Percentiles rank a stretch among this genome's conserved stretches.
phyloP scores from a whole-genome alignment of 2,888 invertebrate genomes.

The Stenchaetothrips biformis region DNA sequence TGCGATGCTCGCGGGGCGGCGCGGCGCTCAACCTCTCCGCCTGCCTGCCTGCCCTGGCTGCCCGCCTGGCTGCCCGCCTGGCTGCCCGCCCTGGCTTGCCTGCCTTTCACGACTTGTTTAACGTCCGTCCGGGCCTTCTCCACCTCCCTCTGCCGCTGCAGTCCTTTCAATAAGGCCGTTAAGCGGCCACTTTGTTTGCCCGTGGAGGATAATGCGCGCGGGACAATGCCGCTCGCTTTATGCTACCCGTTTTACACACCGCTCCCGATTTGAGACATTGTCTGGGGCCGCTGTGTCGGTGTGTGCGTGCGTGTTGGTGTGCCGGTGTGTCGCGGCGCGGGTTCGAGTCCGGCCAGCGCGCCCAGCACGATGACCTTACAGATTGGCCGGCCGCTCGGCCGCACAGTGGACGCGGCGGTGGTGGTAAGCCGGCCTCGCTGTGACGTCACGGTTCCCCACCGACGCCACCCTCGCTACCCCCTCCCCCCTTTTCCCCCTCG shows the following conservation, averaged over 20 bases:
- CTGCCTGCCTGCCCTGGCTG: background rate
- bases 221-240: background rate
- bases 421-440: background rate
- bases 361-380: too few species aligned
- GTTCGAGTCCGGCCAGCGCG: background rate
- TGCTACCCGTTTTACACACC: background rate
- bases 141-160: background rate
- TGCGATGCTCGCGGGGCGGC: background rate
- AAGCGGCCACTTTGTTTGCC: background rate
- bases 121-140: background rate
- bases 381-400: too few species aligned
- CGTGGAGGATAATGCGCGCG: background rate
- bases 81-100: background rate
- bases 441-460: background rate
- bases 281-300: background rate
- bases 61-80: background rate
- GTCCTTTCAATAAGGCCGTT: conserved; percentile 5
- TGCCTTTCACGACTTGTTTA: background rate
- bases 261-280: too few species aligned
- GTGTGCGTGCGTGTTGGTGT: background rate
- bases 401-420: too few species aligned
- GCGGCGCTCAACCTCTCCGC: background rate
- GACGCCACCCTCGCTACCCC: background rate
- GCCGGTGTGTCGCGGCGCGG: background rate
- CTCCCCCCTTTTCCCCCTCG: background rate